phyloP scores from a whole-genome alignment of 2,113 vertebrate genomes.

The Caranx melampygus region DNA sequence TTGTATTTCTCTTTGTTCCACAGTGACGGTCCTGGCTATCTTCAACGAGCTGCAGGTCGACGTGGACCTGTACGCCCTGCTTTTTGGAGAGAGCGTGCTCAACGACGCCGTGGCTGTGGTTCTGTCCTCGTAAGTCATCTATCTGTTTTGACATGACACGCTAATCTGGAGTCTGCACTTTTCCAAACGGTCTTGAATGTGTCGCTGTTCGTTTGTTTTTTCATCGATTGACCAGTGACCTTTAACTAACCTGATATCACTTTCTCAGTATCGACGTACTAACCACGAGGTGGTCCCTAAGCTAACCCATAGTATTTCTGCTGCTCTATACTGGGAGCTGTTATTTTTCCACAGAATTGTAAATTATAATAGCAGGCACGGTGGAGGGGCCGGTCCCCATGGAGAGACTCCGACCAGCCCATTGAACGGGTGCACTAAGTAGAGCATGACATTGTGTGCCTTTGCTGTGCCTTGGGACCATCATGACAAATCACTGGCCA shows the following conservation, averaged over 20 bases:
- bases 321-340: constrained; percentile 41
- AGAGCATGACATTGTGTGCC: constrained; percentile 61
- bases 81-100: constrained; percentile 98
- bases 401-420: constrained; percentile 49
- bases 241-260: constrained; percentile 29
- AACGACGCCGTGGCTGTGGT: constrained; percentile 98
- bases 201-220: neutral
- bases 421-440: constrained; percentile 72
- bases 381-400: constrained; percentile 53
- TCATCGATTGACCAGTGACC: constrained; percentile 12
- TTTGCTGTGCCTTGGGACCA: constrained; percentile 66
- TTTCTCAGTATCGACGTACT: constrained; percentile 9
- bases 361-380: constrained; percentile 65
- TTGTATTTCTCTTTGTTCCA: constrained; percentile 46
- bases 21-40: constrained; percentile 98
- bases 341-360: constrained; percentile 73
- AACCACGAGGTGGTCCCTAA: constrained; percentile 18
- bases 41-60: constrained; percentile 99
- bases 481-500: constrained; percentile 71
- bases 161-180: neutral
- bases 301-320: constrained; percentile 42
- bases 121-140: constrained; percentile 94
- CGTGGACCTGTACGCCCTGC: constrained; percentile 95
- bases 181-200: no score
- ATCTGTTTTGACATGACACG: neutral